A percentile compares a stretch with the other conserved stretches of the same genome.
Evolutionary conservation across 2,113 vertebrate species (phyloP).

Genomic region (Nematolebias whitei): DNA sequence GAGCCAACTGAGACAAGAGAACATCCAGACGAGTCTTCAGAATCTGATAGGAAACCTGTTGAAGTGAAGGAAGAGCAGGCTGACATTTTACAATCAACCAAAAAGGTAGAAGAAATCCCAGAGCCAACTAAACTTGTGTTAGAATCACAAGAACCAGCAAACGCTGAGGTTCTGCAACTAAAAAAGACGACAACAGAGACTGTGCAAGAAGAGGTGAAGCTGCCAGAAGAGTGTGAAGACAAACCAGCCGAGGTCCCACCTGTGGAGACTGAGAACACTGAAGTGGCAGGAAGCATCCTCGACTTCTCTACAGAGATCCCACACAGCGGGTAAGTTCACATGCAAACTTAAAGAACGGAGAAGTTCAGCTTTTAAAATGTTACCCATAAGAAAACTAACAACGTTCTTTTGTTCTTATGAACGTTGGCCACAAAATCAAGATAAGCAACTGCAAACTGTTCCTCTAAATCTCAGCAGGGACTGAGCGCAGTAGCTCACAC

Average conservation of each 20-base stretch:
- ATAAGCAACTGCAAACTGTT: too few species aligned
- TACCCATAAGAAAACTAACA: too few species aligned
- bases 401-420: too few species aligned
- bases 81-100: background rate
- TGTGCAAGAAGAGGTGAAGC: slow-evolving; percentile 22
- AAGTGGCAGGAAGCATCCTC: slow-evolving; percentile 21
- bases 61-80: background rate
- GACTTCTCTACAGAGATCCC: slow-evolving; percentile 43
- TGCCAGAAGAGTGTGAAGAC: slow-evolving; percentile 30
- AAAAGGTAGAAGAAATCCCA: slow-evolving; percentile 7
- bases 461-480: background rate
- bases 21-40: slow-evolving; percentile 8
- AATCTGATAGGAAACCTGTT: background rate
- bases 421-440: too few species aligned
- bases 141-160: slow-evolving; percentile 1
- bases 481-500: slow-evolving; percentile 16
- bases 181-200: slow-evolving; percentile 19
- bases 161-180: slow-evolving; percentile 29
- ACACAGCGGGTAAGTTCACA: slow-evolving; percentile 64
- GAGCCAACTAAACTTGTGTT: slow-evolving; percentile 8
- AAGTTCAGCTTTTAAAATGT: background rate
- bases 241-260: slow-evolving; percentile 22
- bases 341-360: background rate
- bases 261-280: slow-evolving; percentile 36
- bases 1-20: slow-evolving; percentile 27